A percentile compares a stretch with the other conserved stretches of the same genome.
Conservation (phyloP, 2,797 vertebrate genomes). For the Sternotherus odoratus region DNA sequence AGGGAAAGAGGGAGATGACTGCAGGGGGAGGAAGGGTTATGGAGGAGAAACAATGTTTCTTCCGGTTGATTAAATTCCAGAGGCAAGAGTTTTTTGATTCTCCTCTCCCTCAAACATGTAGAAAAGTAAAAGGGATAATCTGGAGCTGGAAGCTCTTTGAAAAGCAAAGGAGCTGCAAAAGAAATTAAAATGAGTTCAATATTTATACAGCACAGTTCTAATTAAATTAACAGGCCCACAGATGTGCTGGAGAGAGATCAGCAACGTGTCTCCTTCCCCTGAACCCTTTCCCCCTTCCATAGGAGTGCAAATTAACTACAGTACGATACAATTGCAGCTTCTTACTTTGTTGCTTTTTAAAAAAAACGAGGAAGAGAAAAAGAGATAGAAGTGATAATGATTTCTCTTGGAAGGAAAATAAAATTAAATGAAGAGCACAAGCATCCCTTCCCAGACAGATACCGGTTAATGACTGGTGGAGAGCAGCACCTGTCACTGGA, state of each 20-base stretch:
- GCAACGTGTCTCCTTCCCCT: conserved; percentile 7
- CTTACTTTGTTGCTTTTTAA: background rate
- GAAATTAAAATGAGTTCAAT: conserved; percentile 71
- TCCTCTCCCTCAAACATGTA: conserved; percentile 35
- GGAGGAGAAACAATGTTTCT: conserved; percentile 5
- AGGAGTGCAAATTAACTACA: conserved; percentile 10
- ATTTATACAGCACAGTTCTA: conserved; percentile 74
- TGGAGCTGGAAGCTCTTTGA: conserved; percentile 57
- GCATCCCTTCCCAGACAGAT: background rate
- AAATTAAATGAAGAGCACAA: background rate
- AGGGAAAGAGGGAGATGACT: background rate
- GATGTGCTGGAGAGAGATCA: conserved; percentile 45
- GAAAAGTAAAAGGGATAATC: conserved; percentile 55
- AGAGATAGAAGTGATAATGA: background rate
- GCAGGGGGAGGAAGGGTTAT: background rate
- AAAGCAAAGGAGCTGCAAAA: conserved; percentile 67
- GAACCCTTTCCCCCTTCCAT: conserved; percentile 31
- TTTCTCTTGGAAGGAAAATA: background rate
- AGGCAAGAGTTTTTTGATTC: background rate
- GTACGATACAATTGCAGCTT: background rate
- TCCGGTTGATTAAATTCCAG: conserved; percentile 10
- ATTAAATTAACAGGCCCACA: conserved; percentile 74
- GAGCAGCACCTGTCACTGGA: background rate
- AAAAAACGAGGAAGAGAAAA: background rate
- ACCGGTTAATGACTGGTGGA: background rate